A percentile compares a stretch with the other conserved stretches of the same genome.
Evolutionary conservation across 2,888 invertebrate species (phyloP).

Genomic region (Chrysodeixis includens): DNA sequence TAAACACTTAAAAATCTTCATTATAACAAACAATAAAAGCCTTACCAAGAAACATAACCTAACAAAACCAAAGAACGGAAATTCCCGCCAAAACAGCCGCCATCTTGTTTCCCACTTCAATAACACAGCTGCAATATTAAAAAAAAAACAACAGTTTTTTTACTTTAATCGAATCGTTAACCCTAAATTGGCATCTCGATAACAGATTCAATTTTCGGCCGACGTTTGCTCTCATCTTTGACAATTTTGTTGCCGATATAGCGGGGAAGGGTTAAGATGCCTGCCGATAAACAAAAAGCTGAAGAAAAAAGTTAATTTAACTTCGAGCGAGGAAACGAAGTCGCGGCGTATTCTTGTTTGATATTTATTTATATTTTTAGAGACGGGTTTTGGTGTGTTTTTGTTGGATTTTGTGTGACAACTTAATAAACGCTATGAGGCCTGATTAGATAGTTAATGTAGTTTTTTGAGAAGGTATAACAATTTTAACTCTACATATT

Average conservation of each 20-base stretch:
- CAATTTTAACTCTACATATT: background rate
- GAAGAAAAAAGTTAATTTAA: conserved; percentile 86
- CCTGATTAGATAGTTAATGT: too few species aligned
- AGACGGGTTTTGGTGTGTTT: conserved; percentile 60
- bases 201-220: conserved; percentile 87
- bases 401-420: conserved; percentile 27
- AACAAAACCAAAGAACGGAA: conserved; percentile 55
- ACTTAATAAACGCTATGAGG: background rate
- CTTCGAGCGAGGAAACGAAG: conserved; percentile 83
- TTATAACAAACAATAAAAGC: conserved; percentile 15
- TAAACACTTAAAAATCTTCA: conserved; percentile 6
- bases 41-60: conserved; percentile 40
- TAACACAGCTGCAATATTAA: conserved; percentile 50
- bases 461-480: too few species aligned
- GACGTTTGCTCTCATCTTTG: conserved; percentile 79
- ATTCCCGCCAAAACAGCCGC: conserved; percentile 55
- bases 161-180: conserved; percentile 72
- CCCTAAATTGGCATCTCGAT: conserved; percentile 82
- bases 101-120: conserved; percentile 51
- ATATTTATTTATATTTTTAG: conserved; percentile 60
- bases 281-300: conserved; percentile 83
- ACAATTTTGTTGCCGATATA: conserved; percentile 82
- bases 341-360: conserved; percentile 70
- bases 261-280: conserved; percentile 82
- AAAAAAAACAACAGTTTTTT: conserved; percentile 61